Evolutionary conservation across 2,888 invertebrate species (phyloP).

Genomic region (Mantis religiosa): DNA sequence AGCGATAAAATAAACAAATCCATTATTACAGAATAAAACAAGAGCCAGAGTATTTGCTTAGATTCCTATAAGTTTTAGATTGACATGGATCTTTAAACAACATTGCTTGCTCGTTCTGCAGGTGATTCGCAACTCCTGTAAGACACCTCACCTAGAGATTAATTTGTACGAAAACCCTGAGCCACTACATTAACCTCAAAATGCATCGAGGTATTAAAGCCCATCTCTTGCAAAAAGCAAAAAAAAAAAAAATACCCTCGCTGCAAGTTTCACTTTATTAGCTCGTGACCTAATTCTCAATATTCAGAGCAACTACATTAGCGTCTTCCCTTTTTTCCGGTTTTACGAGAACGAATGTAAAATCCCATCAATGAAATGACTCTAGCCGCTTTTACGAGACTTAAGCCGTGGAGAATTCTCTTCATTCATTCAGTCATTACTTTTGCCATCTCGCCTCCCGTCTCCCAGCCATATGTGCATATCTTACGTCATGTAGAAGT

Average conservation of each 20-base stretch:
- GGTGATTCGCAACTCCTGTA: not conserved
- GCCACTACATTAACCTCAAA: not conserved
- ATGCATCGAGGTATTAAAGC: not conserved
- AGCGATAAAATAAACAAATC: too few species aligned
- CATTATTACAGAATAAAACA: too few species aligned
- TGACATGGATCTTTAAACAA: too few species aligned
- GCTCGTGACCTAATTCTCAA: not conserved
- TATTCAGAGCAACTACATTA: not conserved
- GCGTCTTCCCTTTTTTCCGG: not conserved
- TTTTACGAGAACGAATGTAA: not conserved
- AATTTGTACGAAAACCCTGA: not conserved
- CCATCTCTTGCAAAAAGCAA: not conserved
- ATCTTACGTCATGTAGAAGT: too few species aligned
- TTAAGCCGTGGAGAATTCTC: not conserved
- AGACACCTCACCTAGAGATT: not conserved
- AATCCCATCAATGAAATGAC: not conserved
- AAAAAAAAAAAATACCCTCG: not conserved
- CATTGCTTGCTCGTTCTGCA: too few species aligned
- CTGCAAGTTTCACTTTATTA: not conserved
- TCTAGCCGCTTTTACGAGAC: not conserved
- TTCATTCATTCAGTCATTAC: not conserved
- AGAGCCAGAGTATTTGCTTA: too few species aligned
- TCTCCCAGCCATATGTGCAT: not conserved
- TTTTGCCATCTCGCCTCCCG: not conserved
- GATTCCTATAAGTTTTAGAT: too few species aligned